Evolutionary conservation across 2,888 invertebrate species (phyloP), one percentile per base, ranked within the genome.

Genomic region (Plagodis pulveraria): DNA sequence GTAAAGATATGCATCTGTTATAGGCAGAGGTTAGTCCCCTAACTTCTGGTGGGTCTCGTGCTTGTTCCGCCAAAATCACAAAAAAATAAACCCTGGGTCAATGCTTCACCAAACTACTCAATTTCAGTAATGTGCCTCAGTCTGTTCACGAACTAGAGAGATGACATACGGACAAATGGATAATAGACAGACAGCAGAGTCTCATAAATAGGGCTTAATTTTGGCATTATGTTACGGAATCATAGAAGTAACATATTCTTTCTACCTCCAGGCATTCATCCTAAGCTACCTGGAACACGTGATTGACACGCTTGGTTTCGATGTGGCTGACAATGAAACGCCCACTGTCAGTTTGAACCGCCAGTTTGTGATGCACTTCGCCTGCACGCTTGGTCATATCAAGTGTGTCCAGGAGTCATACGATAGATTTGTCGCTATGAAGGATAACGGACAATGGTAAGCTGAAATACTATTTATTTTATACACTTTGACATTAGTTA

Each of bases 301-400:
- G 0, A 87, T 92, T 6, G 70, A 77, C 0, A 70, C 72, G 0
- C 66, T 87, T 5, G 87, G 84, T 0, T 88, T 76, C 10, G 84
- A 83, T 32, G 77, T 84, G 0, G n/a, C 40, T 0, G 53, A 52
- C 0, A 12, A 65, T 6, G 92, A 91, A 62, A 77, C 80, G 0
- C 81, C 88, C 0, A 91, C 91, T 0, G 71, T 65, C 0, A 87
- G 77, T 22, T 71, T 89, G 59, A 92, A 93, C 35, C 93, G 95
- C 5, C 93, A 92, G 9, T 87, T 92, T 50, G 82, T 94, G 0
- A 71, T 95, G 6, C 88, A 93, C 50, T 96, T 95, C 85, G 94
- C 95, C 6, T 97, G 97, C 73, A 87, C 87, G 51, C 89, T 95
- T 48, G 95, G 94, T 2, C 87, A 94, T 43, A 63, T 78, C 0